These are phyloP conservation scores for Theonella swinhoei DNA, from an alignment of 37 sponge, comb jelly and placozoan species.

Conservation along the genomic window DNA sequence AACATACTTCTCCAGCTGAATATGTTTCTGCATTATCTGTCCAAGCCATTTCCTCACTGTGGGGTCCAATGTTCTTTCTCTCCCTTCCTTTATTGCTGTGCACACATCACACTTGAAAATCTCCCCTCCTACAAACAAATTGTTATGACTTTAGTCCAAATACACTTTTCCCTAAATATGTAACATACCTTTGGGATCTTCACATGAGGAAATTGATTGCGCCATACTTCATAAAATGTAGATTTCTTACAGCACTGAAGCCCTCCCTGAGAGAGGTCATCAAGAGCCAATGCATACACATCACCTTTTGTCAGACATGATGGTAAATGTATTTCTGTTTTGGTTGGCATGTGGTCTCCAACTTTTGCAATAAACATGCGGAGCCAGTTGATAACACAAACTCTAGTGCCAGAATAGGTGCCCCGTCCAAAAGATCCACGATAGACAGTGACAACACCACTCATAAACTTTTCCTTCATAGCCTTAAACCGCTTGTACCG, in stretches of 20 bases:
- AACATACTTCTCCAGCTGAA: neutral
- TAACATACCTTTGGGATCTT: too few species aligned
- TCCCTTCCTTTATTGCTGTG: too few species aligned
- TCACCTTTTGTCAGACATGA: constrained; percentile 4
- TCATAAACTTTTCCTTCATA: neutral
- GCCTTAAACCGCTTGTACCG: neutral
- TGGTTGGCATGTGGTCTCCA: neutral
- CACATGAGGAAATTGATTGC: neutral
- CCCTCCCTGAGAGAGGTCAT: neutral
- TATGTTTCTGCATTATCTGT: neutral
- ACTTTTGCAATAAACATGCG: neutral
- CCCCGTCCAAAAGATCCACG: neutral
- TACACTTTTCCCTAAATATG: too few species aligned
- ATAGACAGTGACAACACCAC: neutral
- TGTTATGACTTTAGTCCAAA: too few species aligned
- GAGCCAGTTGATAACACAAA: neutral
- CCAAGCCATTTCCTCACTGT: neutral
- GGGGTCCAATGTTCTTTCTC: too few species aligned
- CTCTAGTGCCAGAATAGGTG: neutral
- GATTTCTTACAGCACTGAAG: neutral
- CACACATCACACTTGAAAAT: too few species aligned
- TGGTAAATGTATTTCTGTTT: neutral
- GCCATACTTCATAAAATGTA: constrained; percentile 7
- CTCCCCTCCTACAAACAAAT: too few species aligned
- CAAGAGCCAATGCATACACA: neutral